A percentile compares a stretch with the other conserved stretches of the same genome.
These are phyloP conservation scores for Choloepus didactylus DNA, from an alignment of 2,797 vertebrate species.

Conservation along the genomic window DNA sequence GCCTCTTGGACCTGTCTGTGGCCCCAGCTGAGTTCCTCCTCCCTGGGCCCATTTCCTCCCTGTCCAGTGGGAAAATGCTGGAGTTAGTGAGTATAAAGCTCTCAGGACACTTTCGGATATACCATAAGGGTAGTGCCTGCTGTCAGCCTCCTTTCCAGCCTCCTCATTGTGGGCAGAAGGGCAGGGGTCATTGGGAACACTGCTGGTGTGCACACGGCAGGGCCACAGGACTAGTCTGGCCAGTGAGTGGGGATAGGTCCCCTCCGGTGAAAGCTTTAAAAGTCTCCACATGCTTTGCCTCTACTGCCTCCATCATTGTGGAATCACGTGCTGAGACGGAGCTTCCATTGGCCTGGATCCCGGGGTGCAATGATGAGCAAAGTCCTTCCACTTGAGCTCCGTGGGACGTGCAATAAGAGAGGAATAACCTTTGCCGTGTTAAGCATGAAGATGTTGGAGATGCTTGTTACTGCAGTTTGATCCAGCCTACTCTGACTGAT, in stretches of 20 bases:
- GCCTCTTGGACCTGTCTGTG: accelerated
- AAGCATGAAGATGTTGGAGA: not conserved
- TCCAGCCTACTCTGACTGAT: not conserved
- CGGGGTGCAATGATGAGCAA: not conserved
- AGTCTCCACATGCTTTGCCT: not conserved
- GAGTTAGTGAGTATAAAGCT: not conserved
- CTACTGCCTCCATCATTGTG: accelerated
- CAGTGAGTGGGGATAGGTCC: accelerated
- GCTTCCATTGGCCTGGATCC: not conserved
- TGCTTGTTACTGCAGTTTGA: not conserved
- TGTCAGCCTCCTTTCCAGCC: not conserved
- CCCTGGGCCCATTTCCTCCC: no score
- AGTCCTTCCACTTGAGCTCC: not conserved
- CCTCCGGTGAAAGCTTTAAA: not conserved
- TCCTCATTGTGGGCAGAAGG: not conserved
- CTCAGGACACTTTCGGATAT: accelerated
- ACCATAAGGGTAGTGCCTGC: not conserved
- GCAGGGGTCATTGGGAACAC: not conserved
- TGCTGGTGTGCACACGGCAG: not conserved
- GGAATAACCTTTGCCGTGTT: no score
- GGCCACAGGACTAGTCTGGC: not conserved
- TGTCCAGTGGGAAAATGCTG: not conserved
- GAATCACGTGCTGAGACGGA: accelerated
- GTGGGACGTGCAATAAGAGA: no score
- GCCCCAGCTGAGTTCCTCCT: not conserved